Percentiles rank a stretch among this genome's conserved stretches.
These are phyloP conservation scores for Lamprologus callipterus DNA, from an alignment of 2,113 vertebrate species.

Conservation along the genomic window DNA sequence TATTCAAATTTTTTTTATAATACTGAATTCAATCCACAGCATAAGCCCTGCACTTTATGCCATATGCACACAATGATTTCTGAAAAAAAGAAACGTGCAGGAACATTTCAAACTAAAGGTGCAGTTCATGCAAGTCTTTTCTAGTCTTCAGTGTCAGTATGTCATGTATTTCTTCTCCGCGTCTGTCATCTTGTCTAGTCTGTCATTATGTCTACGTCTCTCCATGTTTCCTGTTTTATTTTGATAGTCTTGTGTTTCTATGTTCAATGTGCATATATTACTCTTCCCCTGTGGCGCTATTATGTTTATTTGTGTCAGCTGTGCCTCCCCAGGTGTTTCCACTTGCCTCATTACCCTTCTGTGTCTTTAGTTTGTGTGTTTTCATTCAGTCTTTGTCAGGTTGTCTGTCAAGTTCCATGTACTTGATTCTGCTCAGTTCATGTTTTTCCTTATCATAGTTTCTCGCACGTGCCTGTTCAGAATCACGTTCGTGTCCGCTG, in stretches of 20 bases:
- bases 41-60: not conserved
- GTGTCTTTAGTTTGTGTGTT: not conserved
- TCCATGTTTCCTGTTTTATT: not conserved
- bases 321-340: not conserved
- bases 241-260: not conserved
- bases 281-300: not conserved
- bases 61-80: not conserved
- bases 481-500: accelerated
- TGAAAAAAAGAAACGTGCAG: not conserved
- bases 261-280: not conserved
- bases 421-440: not conserved
- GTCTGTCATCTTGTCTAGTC: not conserved
- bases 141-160: not conserved
- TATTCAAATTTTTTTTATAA: not conserved
- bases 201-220: accelerated
- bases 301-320: not conserved
- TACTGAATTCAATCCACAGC: not conserved
- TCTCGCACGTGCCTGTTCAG: not conserved
- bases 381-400: not conserved
- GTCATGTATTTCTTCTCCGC: accelerated
- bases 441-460: accelerated
- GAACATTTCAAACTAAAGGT: not conserved
- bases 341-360: not conserved
- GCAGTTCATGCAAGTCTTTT: accelerated
- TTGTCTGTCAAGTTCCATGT: not conserved